phyloP scores from a whole-genome alignment of 2,797 vertebrate genomes.

The Hyperoplus lanceolatus region DNA sequence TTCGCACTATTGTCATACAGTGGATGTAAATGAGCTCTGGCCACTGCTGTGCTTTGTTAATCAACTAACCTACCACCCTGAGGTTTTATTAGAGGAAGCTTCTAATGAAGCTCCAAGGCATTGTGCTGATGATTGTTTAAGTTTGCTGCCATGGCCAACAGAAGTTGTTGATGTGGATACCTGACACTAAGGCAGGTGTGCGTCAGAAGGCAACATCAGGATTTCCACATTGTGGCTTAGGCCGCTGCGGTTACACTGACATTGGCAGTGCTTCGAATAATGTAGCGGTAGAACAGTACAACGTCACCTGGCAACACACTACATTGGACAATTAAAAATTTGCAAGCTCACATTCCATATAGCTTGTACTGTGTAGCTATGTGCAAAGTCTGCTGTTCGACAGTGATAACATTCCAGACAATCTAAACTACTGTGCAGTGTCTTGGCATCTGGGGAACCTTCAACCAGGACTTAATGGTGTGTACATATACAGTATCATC shows the following conservation, averaged over 20 bases:
- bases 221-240: background rate
- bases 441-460: no score
- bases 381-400: no score
- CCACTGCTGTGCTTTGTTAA: conserved; percentile 37
- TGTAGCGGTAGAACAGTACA: background rate
- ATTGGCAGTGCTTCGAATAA: background rate
- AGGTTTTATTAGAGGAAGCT: conserved; percentile 46
- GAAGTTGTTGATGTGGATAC: conserved; percentile 13
- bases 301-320: background rate
- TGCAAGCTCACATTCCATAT: background rate
- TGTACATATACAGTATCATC: background rate
- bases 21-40: conserved; percentile 31
- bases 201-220: background rate
- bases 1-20: conserved; percentile 20
- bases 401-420: no score
- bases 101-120: conserved; percentile 27
- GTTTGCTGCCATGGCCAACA: conserved; percentile 43
- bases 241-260: background rate
- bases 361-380: no score
- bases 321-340: background rate
- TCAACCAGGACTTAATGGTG: background rate
- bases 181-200: background rate
- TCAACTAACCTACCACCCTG: conserved; percentile 40
- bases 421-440: background rate
- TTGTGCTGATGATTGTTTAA: conserved; percentile 44